A percentile compares a stretch with the other conserved stretches of the same genome.
Evolutionary conservation across 2,113 vertebrate species (phyloP).

Genomic region (Chloropsis hardwickii): DNA sequence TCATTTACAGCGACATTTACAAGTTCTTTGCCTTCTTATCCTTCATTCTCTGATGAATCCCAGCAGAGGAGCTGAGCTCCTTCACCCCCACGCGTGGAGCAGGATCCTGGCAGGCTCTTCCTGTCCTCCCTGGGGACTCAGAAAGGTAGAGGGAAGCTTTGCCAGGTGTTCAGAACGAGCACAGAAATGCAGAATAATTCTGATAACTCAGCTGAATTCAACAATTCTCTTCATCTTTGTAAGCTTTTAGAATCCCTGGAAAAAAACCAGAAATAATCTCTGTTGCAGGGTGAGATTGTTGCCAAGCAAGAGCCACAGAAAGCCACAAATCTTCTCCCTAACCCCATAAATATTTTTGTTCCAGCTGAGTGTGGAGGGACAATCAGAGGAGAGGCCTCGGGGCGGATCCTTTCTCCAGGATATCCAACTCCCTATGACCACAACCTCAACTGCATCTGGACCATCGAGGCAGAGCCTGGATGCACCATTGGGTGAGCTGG

Average conservation of each 20-base stretch:
- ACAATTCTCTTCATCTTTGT: neutral
- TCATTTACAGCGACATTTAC: neutral
- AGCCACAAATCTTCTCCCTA: neutral
- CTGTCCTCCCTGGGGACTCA: neutral
- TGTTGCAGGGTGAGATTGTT: neutral
- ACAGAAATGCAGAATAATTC: neutral
- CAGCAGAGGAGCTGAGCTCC: neutral
- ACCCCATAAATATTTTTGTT: neutral
- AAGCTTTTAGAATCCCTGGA: neutral
- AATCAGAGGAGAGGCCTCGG: conserved; percentile 81
- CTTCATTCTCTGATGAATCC: neutral
- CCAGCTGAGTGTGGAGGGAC: conserved; percentile 92
- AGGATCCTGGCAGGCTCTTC: neutral
- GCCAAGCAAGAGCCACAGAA: neutral
- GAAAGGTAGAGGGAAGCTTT: neutral
- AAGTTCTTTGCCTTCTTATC: neutral
- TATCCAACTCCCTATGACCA: conserved; percentile 96
- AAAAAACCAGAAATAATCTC: neutral
- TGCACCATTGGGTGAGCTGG: conserved; percentile 92
- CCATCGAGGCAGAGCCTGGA: conserved; percentile 88
- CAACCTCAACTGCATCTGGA: conserved; percentile 96
- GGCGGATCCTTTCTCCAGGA: conserved; percentile 92
- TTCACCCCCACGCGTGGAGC: neutral
- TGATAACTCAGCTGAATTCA: neutral
- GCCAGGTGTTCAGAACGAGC: neutral